Evolutionary conservation across 2,888 invertebrate genomes (phyloP), one percentile per base, ranked within the genome.

Genomic region (Frankliniella fusca): DNA sequence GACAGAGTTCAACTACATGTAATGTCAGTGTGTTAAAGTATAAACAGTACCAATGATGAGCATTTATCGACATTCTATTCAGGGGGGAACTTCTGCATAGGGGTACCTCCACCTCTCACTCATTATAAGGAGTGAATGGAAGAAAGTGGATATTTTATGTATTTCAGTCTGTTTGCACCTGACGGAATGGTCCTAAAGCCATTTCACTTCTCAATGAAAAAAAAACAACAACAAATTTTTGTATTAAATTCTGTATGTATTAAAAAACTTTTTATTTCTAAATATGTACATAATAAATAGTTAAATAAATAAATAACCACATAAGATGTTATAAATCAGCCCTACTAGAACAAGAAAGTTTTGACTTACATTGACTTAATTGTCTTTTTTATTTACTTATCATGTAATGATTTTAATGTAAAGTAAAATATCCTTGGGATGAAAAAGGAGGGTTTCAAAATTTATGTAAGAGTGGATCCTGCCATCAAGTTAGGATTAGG

Each of bases 261-360:
- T 38, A 38, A 38, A 38, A 38, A 38, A 38, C 27, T 7, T 23
- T 76, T 76, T 76, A 76, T 76, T 76, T 8, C 27, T 76, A 23
- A 76, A 76, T 27, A 76, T 27, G 27, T 76, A 27, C 70, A 27
- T 23, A 76, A 76, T 76, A 76, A 76, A 76, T 76, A 76, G 70
- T 76, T 76, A 76, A 76, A 76, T 76, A 76, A 76, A 76, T 76
- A 76, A 76, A 76, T 76, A 76, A 76, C 9, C 70, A 27, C 12
- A 10, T 27, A 76, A 23, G 9, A 23, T 15, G 18, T n/a, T 61
- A 61, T 8, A 61, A 54, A 61, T 61, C 12, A 12, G 61, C 61
- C 18, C 61, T 7, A 61, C 15, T 61, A 76, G 70, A 23, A 27
- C 8, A 76, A 12, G 54, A 12, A 54, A 54, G 54, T 54, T 54